Evolutionary conservation across 2,113 vertebrate species (phyloP), one percentile per base, ranked within the genome.

Genomic region (Mastomys natalensis): DNA sequence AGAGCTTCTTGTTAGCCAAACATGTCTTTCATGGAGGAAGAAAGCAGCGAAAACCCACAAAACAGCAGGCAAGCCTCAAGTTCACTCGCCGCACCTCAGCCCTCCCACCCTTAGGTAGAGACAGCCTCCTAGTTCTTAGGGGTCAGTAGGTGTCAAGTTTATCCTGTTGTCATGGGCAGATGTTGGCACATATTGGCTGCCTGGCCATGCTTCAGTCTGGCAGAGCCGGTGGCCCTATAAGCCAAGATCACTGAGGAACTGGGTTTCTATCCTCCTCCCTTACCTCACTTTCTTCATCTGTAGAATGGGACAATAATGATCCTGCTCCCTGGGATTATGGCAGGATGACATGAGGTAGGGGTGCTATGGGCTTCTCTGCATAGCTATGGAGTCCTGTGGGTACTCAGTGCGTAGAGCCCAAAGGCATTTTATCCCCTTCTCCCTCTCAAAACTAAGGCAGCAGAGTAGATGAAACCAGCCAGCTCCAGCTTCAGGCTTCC

Each of bases 91-190:
- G 1, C 0, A 15, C 68, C 76, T 51, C 11, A 0, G 4, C 48
- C 43, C 12, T 24, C 72, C 68, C 22, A 53, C 19, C 48, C 8
- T 26, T 4, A 16, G 40, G 73, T 43, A 43, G 72, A 66, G 43
- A 9, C 90, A 58, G 66, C n/a, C 62, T 64, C 58, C 66, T 24
- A 31, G 37, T 16, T 13, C 70, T 15, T 11, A 40, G 72, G 70
- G n/a, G 72, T 73, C 70, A 73, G 64, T 29, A 26, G 24, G 7
- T 3, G 0, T 31, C 68, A 40, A 8, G 51, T 2, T 16, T 16
- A 24, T 43, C 37, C 8, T 5, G 1, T 13, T 17, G 0, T 55
- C 26, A 4, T 43, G 16, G 34, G 13, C 40, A 40, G 31, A 16
- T 31, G 4, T 26, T 84, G 64, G 0, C 2, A 64, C 26, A 34